Base-by-base conservation (phyloP, 2,113 vertebrate genomes). In the Artemisiospiza belli region DNA sequence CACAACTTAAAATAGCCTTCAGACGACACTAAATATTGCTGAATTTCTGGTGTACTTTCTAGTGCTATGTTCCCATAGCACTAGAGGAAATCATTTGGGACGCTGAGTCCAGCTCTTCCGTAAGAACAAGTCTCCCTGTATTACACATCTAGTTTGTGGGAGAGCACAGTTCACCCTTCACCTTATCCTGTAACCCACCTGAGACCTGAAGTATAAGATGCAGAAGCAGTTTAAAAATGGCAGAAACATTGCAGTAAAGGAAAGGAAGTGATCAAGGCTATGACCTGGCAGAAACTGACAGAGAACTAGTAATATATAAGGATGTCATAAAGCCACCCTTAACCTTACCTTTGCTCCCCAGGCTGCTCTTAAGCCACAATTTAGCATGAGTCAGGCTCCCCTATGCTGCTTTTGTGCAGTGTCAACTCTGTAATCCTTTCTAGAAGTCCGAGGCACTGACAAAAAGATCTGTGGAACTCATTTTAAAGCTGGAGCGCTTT, bases 1-100 rank as follows among this genome's bases (percentile, higher is more conserved):
- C 35, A 23, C 55, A 95, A 94, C 82, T 95, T 91, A 95, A 96
- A 96, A 94, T 95, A 95, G 93, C 87, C 75, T 94, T 93, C 64
- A 89, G 61, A 62, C 76, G 66, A 73, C 3, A 5, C 33, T 90
- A 81, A 94, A 88, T 92, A 81, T 86, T 95, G 83, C 92, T 72
- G 80, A 89, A 75, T 89, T 94, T 94, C 89, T 69, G 41, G 57
- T 57, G 68, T 83, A 61, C 35, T 77, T 83, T 77, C 72, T 49
- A 44, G 27, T 83, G 35, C 43, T 47, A 12, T 70, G 49, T 33
- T 43, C 41, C 31, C 47, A 19, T 18, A 89, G 64, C 31, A 23
- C 35, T 75, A 61, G 61, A 41, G 93, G 47, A 54, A 90, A 83
- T 81, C 61, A 68, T 84, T 72, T 75, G 69, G 41, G 80, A 72